Conservation (phyloP, 2,113 vertebrate species). For the Zootoca vivipara region DNA sequence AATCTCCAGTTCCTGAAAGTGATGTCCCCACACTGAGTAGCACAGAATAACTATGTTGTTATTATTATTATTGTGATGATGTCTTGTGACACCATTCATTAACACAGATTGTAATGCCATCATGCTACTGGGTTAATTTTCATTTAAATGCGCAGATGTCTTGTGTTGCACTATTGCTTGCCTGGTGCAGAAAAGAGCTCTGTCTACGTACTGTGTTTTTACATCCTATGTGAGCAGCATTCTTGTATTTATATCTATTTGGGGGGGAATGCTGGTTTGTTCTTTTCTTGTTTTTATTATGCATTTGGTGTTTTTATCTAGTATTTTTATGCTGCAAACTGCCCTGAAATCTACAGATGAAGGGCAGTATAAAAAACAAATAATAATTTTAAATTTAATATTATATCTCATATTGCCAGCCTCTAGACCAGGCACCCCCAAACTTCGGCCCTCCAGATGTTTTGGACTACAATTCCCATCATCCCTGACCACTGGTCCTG, state of each 20-base stretch:
- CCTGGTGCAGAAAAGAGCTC: accelerated
- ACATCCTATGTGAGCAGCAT: accelerated
- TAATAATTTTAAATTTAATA: too few relatives aligned
- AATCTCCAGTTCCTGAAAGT: neutral
- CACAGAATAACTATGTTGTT: neutral
- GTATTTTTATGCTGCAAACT: too few relatives aligned
- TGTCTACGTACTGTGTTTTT: accelerated
- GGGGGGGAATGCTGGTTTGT: neutral
- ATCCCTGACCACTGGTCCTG: too few relatives aligned
- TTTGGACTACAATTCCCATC: too few relatives aligned
- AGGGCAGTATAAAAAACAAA: too few relatives aligned
- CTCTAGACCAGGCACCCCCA: too few relatives aligned
- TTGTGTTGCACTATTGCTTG: neutral
- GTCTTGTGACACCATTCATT: neutral
- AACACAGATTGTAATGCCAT: neutral
- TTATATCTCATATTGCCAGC: too few relatives aligned
- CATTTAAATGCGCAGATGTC: accelerated
- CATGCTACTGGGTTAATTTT: neutral
- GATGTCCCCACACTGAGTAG: neutral
- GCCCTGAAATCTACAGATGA: too few relatives aligned
- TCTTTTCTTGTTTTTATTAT: too few relatives aligned
- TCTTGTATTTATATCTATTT: conserved; percentile 16
- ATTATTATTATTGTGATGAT: neutral
- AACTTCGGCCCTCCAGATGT: too few relatives aligned
- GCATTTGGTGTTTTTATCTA: too few relatives aligned